Evolutionary conservation across 2,888 invertebrate species (phyloP).

Genomic region (Ommatoiulus sabulosus): DNA sequence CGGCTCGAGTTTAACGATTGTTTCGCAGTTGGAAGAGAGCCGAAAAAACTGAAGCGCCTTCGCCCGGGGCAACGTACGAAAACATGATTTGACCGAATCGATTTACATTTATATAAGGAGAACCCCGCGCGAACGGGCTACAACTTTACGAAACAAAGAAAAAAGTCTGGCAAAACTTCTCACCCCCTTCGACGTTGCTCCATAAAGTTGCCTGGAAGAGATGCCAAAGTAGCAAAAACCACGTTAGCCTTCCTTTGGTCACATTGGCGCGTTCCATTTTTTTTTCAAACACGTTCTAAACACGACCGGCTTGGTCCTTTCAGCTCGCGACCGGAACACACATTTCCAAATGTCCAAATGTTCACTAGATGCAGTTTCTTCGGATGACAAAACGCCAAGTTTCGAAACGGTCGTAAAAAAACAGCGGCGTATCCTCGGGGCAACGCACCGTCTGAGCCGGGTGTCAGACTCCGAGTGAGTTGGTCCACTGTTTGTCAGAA

Average conservation of each 20-base stretch:
- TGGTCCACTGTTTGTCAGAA: no score
- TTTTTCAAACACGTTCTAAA: not conserved
- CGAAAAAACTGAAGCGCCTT: not conserved
- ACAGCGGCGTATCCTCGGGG: not conserved
- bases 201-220: not conserved
- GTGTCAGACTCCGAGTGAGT: not conserved
- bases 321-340: not conserved
- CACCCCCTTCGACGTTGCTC: constrained; percentile 5
- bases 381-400: not conserved
- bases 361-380: not conserved
- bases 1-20: not conserved
- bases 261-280: not conserved
- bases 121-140: not conserved
- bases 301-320: not conserved
- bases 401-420: not conserved
- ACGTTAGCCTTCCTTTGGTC: not conserved
- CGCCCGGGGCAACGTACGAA: constrained; percentile 6
- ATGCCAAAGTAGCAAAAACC: not conserved
- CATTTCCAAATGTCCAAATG: not conserved
- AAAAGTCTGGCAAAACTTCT: not conserved
- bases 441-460: not conserved
- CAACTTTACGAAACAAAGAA: not conserved
- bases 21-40: not conserved
- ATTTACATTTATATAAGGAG: constrained; percentile 18
- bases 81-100: constrained; percentile 18